Evolutionary conservation across 2,113 vertebrate species (phyloP), one percentile per base, ranked within the genome.

Genomic region (Prunella himalayana): DNA sequence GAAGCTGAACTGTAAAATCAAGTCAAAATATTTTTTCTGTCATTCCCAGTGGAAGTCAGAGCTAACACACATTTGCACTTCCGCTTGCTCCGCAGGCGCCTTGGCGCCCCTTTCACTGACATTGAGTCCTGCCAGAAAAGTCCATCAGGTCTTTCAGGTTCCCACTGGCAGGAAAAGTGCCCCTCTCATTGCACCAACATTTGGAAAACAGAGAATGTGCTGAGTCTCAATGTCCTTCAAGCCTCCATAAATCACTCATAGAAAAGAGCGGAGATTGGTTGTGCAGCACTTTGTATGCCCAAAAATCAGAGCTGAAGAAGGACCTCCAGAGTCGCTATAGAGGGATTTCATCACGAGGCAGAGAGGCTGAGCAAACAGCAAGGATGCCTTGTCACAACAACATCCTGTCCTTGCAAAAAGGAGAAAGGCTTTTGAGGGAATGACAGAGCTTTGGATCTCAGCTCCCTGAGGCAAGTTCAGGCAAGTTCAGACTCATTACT

Each of bases 401-500:
- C 92, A 97, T 96, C 96, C 95, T 96, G 94, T 96, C 90, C 96
- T 93, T 88, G 79, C 83, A 95, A 88, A 96, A 68, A 71, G 72
- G 60, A 95, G 93, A 96, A 90, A 59, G 65, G 90, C 96, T 97
- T 96, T 96, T 95, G 96, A 96, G 75, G 92, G 77, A 93, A 78
- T 93, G 95, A 95, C 95, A 96, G 94, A 95, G 88, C 94, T 94
- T 94, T 95, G 96, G 95, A 96, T 93, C 86, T 71, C 90, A 79
- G 93, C 80, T 97, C 69, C 60, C 80, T 0, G 4, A 86, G 72
- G 80, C 95, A 90, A 97, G 96, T 96, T 96, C 95, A 96, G 95
- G 82, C 96, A 86, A 97, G 96, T 97, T 97, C 93, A 97, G 72
- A 47, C 88, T 94, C 93, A 65, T 94, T 96, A 82, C 94, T 96